These are phyloP conservation scores for Panthera uncia DNA, from an alignment of 2,113 vertebrate genomes.

Conservation along the genomic window DNA sequence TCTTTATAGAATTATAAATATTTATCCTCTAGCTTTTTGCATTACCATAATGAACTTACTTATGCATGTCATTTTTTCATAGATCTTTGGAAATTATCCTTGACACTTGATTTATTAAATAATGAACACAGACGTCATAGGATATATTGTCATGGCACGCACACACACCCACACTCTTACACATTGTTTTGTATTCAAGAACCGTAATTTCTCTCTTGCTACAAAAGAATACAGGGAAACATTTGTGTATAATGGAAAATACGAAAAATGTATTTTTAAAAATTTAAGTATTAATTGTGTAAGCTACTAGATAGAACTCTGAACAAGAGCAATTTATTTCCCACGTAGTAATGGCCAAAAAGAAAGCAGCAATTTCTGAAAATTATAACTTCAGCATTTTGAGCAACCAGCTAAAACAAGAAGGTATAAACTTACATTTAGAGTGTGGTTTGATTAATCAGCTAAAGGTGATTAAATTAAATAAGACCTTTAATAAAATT, in stretches of 20 bases:
- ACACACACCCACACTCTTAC: not conserved
- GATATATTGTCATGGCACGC: not conserved
- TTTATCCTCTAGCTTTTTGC: not conserved
- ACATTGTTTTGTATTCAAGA: not conserved
- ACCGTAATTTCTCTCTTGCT: not conserved
- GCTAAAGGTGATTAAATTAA: not conserved
- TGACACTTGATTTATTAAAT: conserved; percentile 25
- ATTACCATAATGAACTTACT: not conserved
- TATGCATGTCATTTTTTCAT: not conserved
- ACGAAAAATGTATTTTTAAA: conserved; percentile 24
- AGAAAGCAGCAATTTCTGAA: conserved; percentile 32
- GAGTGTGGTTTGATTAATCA: not conserved
- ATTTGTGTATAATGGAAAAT: not conserved
- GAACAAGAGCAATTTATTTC: not conserved
- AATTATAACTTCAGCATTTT: conserved; percentile 41
- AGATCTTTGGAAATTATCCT: conserved; percentile 43
- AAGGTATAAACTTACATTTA: conserved; percentile 28
- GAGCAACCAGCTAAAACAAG: not conserved
- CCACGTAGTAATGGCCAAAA: not conserved
- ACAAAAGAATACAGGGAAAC: not conserved
- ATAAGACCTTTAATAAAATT: conserved; percentile 7
- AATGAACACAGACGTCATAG: not conserved
- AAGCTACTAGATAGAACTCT: not conserved
- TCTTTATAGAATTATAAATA: conserved; percentile 52
- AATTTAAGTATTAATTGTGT: not conserved